Evolutionary conservation across 2,113 vertebrate species (phyloP).

Genomic region (Sebastes schlegelii): DNA sequence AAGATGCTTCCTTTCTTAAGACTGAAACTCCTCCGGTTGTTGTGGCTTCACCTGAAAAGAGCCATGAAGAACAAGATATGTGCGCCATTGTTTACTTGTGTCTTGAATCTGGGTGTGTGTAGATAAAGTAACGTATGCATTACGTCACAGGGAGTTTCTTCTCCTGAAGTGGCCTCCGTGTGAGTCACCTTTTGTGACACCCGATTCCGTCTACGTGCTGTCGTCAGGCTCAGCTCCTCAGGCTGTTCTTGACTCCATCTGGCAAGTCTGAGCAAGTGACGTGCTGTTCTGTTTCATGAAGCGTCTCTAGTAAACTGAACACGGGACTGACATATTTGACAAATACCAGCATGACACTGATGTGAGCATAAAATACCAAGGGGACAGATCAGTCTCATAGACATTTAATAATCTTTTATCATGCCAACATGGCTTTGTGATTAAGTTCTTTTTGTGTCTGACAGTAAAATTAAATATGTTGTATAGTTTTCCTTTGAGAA

Average conservation of each 20-base stretch:
- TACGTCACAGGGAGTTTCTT: constrained; percentile 66
- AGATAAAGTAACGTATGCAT: constrained; percentile 53
- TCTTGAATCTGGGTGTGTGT: constrained; percentile 69
- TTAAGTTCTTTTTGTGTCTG: not conserved
- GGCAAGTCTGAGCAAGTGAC: constrained; percentile 57
- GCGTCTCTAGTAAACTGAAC: not conserved
- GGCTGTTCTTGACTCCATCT: constrained; percentile 33
- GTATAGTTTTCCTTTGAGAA: not conserved
- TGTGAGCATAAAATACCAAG: not conserved
- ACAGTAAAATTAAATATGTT: not conserved
- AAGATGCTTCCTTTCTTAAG: not conserved
- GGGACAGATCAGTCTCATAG: not conserved
- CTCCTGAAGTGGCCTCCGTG: constrained; percentile 47
- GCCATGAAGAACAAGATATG: constrained; percentile 44
- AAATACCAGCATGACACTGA: not conserved
- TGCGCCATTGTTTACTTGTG: constrained; percentile 46
- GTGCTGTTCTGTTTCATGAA: not conserved
- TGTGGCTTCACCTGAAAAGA: constrained; percentile 1
- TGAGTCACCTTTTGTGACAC: constrained; percentile 72
- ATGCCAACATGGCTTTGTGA: not conserved
- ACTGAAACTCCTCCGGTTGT: constrained; percentile 16
- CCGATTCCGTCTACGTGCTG: constrained; percentile 32
- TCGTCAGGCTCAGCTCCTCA: constrained; percentile 35
- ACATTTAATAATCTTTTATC: not conserved
- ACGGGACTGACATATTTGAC: not conserved